Evolutionary conservation across 2,888 invertebrate genomes (phyloP).

Genomic region (Digitonthophagus gazella): DNA sequence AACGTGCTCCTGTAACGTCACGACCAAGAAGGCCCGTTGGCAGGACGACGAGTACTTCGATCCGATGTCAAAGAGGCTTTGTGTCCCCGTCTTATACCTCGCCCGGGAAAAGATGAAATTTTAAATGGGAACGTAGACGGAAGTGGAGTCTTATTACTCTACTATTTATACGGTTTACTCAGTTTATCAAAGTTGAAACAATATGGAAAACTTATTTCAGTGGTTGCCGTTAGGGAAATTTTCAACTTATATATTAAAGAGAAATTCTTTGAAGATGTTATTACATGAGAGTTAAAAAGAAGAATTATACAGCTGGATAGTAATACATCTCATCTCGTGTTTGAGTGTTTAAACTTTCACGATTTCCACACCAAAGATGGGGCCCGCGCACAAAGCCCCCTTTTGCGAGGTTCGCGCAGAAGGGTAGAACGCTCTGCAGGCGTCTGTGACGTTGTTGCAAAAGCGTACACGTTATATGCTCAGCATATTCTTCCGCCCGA

Average conservation of each 20-base stretch:
- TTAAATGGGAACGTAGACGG: not conserved
- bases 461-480: slow-evolving; percentile 8
- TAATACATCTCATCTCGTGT: not conserved
- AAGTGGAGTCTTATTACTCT: not conserved
- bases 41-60: not conserved
- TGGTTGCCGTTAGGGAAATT: no score
- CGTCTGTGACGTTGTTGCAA: slow-evolving; percentile 1
- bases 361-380: not conserved
- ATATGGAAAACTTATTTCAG: no score
- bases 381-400: not conserved
- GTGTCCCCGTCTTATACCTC: not conserved
- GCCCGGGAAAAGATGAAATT: not conserved
- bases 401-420: no score
- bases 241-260: no score
- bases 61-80: not conserved
- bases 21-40: slow-evolving; percentile 4
- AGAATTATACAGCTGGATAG: not conserved
- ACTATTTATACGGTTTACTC: not conserved
- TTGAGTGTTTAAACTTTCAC: not conserved
- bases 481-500: slow-evolving; percentile 20
- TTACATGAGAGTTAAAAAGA: not conserved
- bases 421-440: not conserved
- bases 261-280: not conserved
- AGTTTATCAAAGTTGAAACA: not conserved
- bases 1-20: slow-evolving; percentile 5